Conservation (phyloP, 2,113 vertebrate species). For the Tympanuchus pallidicinctus region DNA sequence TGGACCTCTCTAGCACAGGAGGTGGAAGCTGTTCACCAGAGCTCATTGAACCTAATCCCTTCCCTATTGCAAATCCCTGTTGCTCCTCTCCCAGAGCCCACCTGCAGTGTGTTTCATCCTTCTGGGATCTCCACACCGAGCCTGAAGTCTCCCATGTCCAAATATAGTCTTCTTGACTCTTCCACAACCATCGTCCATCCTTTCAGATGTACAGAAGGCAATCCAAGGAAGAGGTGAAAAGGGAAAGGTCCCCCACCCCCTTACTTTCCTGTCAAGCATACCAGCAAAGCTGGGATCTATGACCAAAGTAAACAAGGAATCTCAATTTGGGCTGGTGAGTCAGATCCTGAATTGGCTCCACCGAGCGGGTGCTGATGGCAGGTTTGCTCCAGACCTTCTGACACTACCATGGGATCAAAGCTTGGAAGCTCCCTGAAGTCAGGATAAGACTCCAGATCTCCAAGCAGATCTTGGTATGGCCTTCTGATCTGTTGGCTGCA, state of each 20-base stretch:
- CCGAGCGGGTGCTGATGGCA: not conserved
- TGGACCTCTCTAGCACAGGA: not conserved
- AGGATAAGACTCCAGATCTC: not conserved
- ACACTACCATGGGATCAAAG: fast-evolving
- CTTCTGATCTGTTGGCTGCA: not conserved
- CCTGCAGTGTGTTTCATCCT: not conserved
- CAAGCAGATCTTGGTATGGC: not conserved
- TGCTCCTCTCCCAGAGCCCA: not conserved
- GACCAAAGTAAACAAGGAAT: not conserved
- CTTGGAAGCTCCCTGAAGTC: not conserved
- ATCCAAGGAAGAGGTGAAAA: not conserved
- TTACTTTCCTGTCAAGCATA: not conserved
- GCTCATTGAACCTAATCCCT: not conserved
- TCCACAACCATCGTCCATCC: not conserved
- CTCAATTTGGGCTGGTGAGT: not conserved
- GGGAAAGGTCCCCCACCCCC: not conserved
- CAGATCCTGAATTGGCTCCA: not conserved
- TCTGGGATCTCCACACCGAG: not conserved
- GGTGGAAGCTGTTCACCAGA: not conserved
- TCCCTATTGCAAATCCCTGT: not conserved
- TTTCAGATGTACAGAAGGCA: not conserved
- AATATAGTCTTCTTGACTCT: not conserved
- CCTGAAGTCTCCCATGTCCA: not conserved
- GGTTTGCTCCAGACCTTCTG: fast-evolving
- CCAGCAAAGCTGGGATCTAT: not conserved